These are phyloP conservation scores for Poecilia gillii DNA, from an alignment of 2,797 vertebrate species.

Conservation along the genomic window DNA sequence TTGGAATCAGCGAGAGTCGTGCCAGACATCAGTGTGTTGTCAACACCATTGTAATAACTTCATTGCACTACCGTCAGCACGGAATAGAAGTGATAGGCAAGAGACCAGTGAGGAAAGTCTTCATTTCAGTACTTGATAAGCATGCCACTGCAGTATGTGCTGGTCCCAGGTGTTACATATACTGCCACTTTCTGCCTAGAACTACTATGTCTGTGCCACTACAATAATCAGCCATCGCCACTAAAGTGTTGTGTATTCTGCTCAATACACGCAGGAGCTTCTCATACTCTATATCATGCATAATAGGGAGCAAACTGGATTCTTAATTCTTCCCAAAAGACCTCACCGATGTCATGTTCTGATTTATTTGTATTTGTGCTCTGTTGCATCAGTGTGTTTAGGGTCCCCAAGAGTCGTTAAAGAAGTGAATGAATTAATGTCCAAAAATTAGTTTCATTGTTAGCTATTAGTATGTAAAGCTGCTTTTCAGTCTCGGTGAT, in stretches of 20 bases:
- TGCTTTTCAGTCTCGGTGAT: not conserved
- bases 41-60: not conserved
- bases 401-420: not conserved
- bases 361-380: not conserved
- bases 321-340: not conserved
- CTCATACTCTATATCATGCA: not conserved
- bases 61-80: not conserved
- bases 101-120: not conserved
- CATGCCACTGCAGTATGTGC: not conserved
- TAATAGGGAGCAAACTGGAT: not conserved
- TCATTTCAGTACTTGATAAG: not conserved
- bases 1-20: not conserved
- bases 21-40: not conserved
- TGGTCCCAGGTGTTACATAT: not conserved
- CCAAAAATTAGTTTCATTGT: slow-evolving; percentile 30
- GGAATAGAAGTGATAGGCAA: not conserved
- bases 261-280: not conserved
- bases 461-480: slow-evolving; percentile 8
- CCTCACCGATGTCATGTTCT: not conserved
- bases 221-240: not conserved
- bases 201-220: not conserved
- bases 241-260: not conserved
- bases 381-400: not conserved
- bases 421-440: not conserved
- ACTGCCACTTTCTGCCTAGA: not conserved